Evolutionary conservation across 2,888 invertebrate species (phyloP).

Genomic region (Salpingus planirostris): DNA sequence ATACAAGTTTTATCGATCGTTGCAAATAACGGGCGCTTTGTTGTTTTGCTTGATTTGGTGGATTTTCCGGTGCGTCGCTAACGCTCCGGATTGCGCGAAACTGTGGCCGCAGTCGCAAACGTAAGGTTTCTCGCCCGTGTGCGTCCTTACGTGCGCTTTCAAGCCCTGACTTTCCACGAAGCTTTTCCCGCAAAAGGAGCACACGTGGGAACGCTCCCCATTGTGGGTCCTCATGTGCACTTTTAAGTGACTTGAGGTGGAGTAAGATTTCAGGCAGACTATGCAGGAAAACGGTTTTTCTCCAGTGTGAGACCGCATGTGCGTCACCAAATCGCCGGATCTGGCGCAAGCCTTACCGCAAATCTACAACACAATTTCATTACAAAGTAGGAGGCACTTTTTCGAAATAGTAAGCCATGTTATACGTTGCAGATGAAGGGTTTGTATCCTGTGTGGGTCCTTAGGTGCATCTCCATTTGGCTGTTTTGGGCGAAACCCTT

Average conservation of each 20-base stretch:
- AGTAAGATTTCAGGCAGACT: slow-evolving; percentile 27
- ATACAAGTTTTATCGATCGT: too few species aligned
- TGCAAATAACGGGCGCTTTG: too few species aligned
- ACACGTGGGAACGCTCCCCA: slow-evolving; percentile 27
- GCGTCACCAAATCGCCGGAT: slow-evolving; percentile 30
- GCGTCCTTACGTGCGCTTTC: slow-evolving; percentile 29
- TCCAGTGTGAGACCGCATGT: slow-evolving; percentile 32
- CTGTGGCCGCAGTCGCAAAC: slow-evolving; percentile 28
- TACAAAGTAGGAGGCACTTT: neutral
- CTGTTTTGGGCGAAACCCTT: slow-evolving; percentile 32
- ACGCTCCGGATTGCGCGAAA: slow-evolving; percentile 31
- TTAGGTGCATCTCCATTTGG: slow-evolving; percentile 30
- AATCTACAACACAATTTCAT: slow-evolving; percentile 19
- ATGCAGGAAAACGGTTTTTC: slow-evolving; percentile 31
- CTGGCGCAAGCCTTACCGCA: slow-evolving; percentile 32
- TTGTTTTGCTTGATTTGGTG: slow-evolving; percentile 3
- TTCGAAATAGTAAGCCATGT: neutral
- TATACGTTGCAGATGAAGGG: slow-evolving; percentile 32
- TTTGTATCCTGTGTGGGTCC: slow-evolving; percentile 32
- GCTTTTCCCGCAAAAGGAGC: slow-evolving; percentile 26
- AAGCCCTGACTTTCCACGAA: slow-evolving; percentile 30
- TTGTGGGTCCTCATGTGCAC: slow-evolving; percentile 32
- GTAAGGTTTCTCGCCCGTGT: slow-evolving; percentile 34
- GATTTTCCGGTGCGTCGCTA: slow-evolving; percentile 29
- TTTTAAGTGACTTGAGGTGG: slow-evolving; percentile 31